Evolutionary conservation across 2,888 invertebrate species (phyloP), one percentile per base, ranked within the genome.

Genomic region (Pachliopta kotzebuea): DNA sequence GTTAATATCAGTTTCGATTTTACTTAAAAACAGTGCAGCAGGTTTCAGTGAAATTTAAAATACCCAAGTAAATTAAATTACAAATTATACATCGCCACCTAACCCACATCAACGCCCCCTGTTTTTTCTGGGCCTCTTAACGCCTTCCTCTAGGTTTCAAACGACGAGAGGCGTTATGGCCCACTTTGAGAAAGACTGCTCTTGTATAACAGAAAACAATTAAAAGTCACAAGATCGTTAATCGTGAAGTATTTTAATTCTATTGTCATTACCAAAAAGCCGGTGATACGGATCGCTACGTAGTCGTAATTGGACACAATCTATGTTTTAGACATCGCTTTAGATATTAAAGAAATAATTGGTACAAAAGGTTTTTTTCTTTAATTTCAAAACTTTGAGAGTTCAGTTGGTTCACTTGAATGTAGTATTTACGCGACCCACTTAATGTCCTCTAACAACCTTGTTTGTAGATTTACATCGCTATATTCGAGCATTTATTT

Each of bases 1-100:
- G 68, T 69, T 69, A 45, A 71, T 70, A 71, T 69, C 66, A 70
- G 68, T 67, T 67, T 70, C 68, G 59, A 69, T 62, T 69, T 69
- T 68, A 70, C 65, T 70, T 31, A 29, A 31, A 56, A 56, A 20
- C 20, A 52, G 23, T 23, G n/a, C n/a, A n/a, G n/a, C n/a, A n/a
- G n/a, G n/a, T n/a, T n/a, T n/a, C n/a, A n/a, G n/a, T n/a, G n/a
- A n/a, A n/a, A n/a, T n/a, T n/a, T n/a, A n/a, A n/a, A n/a, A n/a
- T n/a, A n/a, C n/a, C n/a, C n/a, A 29, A 29, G 29, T 29, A 29
- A 29, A 29, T 29, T 6, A 29, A 29, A 29, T 29, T 29, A 8
- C 29, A 29, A 29, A 29, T 29, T 29, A 29, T 29, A 29, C 29
- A 29, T 29, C 8, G 29, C n/a, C 29, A 6, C 29, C 29, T 29